Conservation (phyloP, 2,797 vertebrate genomes). For the Taeniopygia guttata region DNA sequence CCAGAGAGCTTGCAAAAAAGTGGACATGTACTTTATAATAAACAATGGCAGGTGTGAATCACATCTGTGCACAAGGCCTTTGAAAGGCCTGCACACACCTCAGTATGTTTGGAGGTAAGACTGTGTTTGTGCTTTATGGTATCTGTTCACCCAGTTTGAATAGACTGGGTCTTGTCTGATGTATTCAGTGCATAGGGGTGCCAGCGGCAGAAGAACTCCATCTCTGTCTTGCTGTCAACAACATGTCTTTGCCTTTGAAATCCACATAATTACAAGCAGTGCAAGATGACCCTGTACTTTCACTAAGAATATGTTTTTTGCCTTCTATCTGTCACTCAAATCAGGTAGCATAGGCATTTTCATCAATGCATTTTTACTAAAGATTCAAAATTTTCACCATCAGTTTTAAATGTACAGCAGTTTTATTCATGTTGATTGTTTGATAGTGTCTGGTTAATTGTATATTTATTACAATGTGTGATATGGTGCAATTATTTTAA, state of each 20-base stretch:
- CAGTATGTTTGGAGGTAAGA: not conserved
- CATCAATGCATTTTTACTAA: not conserved
- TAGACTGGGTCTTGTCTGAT: not conserved
- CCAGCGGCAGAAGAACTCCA: not conserved
- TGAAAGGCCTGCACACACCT: not conserved
- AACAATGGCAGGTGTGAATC: not conserved
- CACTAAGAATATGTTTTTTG: not conserved
- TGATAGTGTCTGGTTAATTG: not conserved
- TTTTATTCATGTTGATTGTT: slow-evolving; percentile 17
- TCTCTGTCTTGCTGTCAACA: not conserved
- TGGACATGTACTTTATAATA: not conserved
- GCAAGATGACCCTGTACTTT: not conserved
- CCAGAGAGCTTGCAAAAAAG: not conserved
- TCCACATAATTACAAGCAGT: not conserved
- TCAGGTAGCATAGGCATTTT: not conserved
- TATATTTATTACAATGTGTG: slow-evolving; percentile 64
- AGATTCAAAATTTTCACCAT: not conserved
- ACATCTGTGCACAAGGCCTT: not conserved
- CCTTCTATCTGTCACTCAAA: not conserved
- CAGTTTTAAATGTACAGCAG: slow-evolving; percentile 5
- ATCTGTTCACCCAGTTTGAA: not conserved
- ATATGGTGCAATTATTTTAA: slow-evolving; percentile 56
- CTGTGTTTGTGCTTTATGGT: not conserved
- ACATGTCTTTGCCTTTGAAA: not conserved
- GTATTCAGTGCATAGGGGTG: not conserved